Evolutionary conservation across 2,113 vertebrate species (phyloP), one percentile per base, ranked within the genome.

Genomic region (Tursiops truncatus): DNA sequence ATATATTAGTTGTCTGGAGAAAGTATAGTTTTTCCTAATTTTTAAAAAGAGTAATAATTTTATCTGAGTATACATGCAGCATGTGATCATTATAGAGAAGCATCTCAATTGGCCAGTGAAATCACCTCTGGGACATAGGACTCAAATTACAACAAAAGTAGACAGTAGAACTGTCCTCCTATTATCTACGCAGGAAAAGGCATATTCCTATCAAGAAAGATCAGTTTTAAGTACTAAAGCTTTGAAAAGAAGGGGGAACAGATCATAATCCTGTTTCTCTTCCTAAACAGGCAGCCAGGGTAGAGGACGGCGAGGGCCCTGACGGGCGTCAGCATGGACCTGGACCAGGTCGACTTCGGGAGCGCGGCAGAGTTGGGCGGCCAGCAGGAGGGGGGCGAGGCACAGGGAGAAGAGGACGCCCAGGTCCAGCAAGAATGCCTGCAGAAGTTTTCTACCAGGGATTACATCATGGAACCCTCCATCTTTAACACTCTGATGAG

Each of bases 391-490:
- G 99, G 99, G 21, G 99, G 99, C 17, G 99, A 99, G 13, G 99
- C 98, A 0, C 99, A 99, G 63, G 99, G 99, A 18, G 99, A 99
- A 77, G 99, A 99, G 8, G 99, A 99, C 31, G 99, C 99, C 0
- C 99, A 99, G 97, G 98, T 99, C 21, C 99, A 99, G 98, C 99
- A 99, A 74, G 99, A 99, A 20, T 99, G 99, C 93, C 98, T 99
- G 33, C 98, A 99, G 95, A 99, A 99, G 20, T 99, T 99, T 84
- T 99, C 99, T 60, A 99, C 99, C 82, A 99, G 99, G 21, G 99
- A 99, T 98, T 99, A 99, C 47, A 99, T 99, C 95, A 99, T 99
- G 99, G 99, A 99, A 90, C 99, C 99, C 0, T 99, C 99, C 1
- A 99, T 99, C 97, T 99, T 99, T 97, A 99, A 99, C 98, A 99